Base-by-base conservation (phyloP, 2,888 invertebrate genomes). In the Athrips mouffetella region DNA sequence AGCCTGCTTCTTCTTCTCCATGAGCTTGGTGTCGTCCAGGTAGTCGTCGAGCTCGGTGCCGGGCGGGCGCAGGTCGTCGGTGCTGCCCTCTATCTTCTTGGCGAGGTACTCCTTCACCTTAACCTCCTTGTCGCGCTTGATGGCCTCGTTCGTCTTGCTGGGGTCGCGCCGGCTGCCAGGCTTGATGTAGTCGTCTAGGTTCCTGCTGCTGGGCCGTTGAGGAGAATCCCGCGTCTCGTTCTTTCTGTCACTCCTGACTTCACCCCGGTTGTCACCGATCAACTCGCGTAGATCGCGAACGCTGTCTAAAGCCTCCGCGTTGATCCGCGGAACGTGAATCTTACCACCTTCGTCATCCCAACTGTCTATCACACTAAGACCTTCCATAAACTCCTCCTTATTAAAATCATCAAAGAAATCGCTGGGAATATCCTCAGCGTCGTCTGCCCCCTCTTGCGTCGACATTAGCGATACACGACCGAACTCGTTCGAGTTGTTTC, bases 321-420 rank as follows among this genome's bases (percentile, higher is more conserved):
- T 56, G 37, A 73, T 64, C 7, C 70, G 64, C 2, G 61, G 49
- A n/a, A 46, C 42, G 25, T 57, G 57, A 21, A 45, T 55, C 29
- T 54, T 60, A 1, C 63, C 65, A 10, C 62, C 67, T 23, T 67
- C 67, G 25, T 76, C 84, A 40, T 80, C 76, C 86, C 86, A 86
- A 60, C 80, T 84, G 54, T 88, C 88, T 44, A 88, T 77, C 46
- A 88, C 85, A 73, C 81, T 85, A 23, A 88, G 76, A 60, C 87
- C 85, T 60, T 82, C 74, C 61, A 88, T 84, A 62, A 88, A 87
- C 23, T 87, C 86, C 6, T 81, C 86, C 58, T 79, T 87, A 49
- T 55, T 69, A 62, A 88, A 87, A 55, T 87, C 87, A 56, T 88
- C 88, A 59, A 88, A 87, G 62, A 87, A 87, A 70, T 87, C 86